A percentile compares a stretch with the other conserved stretches of the same genome.
phyloP scores from a whole-genome alignment of 2,113 vertebrate genomes.

The Tyrannus savana region DNA sequence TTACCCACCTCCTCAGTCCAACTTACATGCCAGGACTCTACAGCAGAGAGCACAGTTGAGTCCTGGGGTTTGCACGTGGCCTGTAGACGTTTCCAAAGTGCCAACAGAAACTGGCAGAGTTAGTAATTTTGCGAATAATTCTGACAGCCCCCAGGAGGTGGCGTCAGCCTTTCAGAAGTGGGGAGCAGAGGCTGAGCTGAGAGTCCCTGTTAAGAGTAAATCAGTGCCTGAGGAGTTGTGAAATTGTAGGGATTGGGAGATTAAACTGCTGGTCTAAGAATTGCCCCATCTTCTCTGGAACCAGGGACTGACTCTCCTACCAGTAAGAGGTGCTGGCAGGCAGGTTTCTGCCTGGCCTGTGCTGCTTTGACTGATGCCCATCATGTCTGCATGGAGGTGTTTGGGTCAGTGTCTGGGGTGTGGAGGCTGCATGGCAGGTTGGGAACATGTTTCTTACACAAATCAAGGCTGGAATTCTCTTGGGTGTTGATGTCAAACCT shows the following conservation, averaged over 20 bases:
- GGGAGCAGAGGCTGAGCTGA: not conserved
- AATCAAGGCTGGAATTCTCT: not conserved
- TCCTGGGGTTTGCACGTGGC: not conserved
- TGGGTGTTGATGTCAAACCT: not conserved
- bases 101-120: not conserved
- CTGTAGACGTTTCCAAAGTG: not conserved
- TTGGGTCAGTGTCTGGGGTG: not conserved
- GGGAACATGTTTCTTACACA: not conserved
- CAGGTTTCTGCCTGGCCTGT: not conserved
- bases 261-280: not conserved
- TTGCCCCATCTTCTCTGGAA: not conserved
- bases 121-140: not conserved
- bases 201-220: not conserved
- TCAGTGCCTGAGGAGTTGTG: not conserved
- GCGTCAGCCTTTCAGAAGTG: not conserved
- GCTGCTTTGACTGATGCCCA: not conserved
- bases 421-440: not conserved
- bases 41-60: not conserved
- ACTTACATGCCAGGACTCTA: not conserved
- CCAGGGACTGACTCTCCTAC: not conserved
- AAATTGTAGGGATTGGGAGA: not conserved
- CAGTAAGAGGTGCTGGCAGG: not conserved
- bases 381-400: not conserved
- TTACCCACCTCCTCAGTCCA: not conserved
- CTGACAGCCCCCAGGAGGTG: slow-evolving; percentile 44